phyloP scores from a whole-genome alignment of 2,888 invertebrate species.

The Chesias legatella region DNA sequence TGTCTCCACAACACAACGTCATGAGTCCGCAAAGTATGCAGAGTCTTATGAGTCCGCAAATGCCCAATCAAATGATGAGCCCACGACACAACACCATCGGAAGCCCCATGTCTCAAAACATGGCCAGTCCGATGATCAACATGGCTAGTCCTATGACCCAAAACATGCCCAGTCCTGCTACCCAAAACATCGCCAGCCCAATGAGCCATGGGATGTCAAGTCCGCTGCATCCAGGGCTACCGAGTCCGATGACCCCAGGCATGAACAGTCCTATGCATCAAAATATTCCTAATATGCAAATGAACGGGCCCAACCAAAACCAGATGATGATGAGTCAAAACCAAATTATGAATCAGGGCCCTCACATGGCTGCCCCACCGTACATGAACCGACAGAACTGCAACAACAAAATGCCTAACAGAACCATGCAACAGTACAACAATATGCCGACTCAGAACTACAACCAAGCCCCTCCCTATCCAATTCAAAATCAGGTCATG shows the following conservation, averaged over 20 bases:
- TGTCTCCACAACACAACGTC: slow-evolving; percentile 50
- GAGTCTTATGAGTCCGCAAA: slow-evolving; percentile 72
- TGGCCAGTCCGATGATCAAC: slow-evolving; percentile 62
- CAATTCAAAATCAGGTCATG: slow-evolving; percentile 56
- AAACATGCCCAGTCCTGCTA: slow-evolving; percentile 61
- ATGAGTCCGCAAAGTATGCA: slow-evolving; percentile 68
- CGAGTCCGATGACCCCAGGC: slow-evolving; percentile 68
- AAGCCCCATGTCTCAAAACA: slow-evolving; percentile 57
- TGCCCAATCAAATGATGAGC: slow-evolving; percentile 74
- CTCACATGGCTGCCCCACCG: slow-evolving; percentile 42
- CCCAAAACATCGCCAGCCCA: slow-evolving; percentile 64
- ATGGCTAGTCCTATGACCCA: slow-evolving; percentile 56
- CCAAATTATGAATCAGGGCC: slow-evolving; percentile 44
- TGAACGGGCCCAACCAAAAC: slow-evolving; percentile 59
- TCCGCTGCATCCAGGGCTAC: slow-evolving; percentile 67
- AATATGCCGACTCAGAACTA: slow-evolving; percentile 61
- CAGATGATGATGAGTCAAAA: slow-evolving; percentile 53
- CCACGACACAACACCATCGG: slow-evolving; percentile 62
- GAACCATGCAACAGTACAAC: slow-evolving; percentile 34
- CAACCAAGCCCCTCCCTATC: slow-evolving; percentile 55
- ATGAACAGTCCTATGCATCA: slow-evolving; percentile 68
- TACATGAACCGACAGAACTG: slow-evolving; percentile 56
- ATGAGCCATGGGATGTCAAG: slow-evolving; percentile 72
- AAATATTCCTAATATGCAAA: slow-evolving; percentile 63
- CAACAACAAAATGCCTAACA: slow-evolving; percentile 54